Evolutionary conservation across 2,888 invertebrate genomes (phyloP).

Genomic region (Nowickia ferox): DNA sequence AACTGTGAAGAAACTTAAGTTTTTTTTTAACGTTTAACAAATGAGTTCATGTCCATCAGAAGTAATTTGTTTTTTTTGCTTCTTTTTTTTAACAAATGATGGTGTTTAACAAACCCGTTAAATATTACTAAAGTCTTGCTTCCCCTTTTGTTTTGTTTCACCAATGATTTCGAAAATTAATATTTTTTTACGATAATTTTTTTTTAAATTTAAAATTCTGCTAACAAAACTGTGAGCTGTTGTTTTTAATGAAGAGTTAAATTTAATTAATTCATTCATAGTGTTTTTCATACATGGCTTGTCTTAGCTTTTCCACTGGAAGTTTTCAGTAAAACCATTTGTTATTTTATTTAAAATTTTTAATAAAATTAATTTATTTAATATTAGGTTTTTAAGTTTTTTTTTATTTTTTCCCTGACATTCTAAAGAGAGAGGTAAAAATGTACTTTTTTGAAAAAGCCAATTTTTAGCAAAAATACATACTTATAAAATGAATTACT

Average conservation of each 20-base stretch:
- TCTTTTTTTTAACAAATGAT: constrained; percentile 27
- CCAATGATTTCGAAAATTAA: constrained; percentile 13
- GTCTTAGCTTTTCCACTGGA: too few relatives aligned
- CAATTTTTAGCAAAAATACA: too few relatives aligned
- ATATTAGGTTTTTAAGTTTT: too few relatives aligned
- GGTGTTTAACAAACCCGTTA: background rate
- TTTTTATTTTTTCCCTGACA: too few relatives aligned
- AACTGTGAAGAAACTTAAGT: background rate
- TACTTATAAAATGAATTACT: too few relatives aligned
- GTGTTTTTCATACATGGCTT: background rate
- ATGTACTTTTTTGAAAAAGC: too few relatives aligned
- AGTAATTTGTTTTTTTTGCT: background rate
- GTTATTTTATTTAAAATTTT: too few relatives aligned
- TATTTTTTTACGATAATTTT: background rate
- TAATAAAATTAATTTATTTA: too few relatives aligned
- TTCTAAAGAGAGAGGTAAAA: too few relatives aligned
- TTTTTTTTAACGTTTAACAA: constrained; percentile 2
- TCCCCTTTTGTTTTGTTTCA: constrained; percentile 13
- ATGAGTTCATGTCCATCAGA: constrained; percentile 50
- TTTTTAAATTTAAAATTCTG: background rate
- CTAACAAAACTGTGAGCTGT: background rate
- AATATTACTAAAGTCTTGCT: constrained; percentile 29
- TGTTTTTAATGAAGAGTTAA: constrained; percentile 13
- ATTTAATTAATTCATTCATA: constrained; percentile 6
- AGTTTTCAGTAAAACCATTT: too few relatives aligned